Conservation (phyloP, 2,797 vertebrate species). For the Poeciliopsis presidionis region DNA sequence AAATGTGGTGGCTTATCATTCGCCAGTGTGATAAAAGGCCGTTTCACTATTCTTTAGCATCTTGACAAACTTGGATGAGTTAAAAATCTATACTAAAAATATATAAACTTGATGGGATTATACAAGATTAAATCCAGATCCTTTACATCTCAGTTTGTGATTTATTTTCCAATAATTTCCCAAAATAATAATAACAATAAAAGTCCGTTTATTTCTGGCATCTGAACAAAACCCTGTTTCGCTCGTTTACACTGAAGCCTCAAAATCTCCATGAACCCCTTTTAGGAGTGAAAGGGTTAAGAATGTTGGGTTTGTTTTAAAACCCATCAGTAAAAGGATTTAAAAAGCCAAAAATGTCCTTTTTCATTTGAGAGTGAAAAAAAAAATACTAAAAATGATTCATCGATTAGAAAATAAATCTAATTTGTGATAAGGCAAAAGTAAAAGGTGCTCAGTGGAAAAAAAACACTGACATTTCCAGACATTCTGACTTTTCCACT, state of each 20-base stretch:
- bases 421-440: background rate
- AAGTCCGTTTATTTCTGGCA: background rate
- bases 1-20: background rate
- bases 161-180: background rate
- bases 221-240: background rate
- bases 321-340: background rate
- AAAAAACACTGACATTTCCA: background rate
- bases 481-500: background rate
- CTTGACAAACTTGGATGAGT: background rate
- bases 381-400: background rate
- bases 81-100: background rate
- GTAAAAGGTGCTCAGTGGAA: background rate
- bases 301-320: background rate
- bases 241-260: no score
- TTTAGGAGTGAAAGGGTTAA: no score
- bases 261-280: no score
- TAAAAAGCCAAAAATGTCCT: background rate
- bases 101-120: background rate
- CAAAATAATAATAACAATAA: background rate
- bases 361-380: background rate
- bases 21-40: background rate
- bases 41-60: background rate
- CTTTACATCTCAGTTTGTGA: background rate
- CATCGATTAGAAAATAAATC: background rate
- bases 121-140: background rate